Evolutionary conservation across 2,888 invertebrate species (phyloP), one percentile per base, ranked within the genome.

Genomic region (Scaeva pyrastri): DNA sequence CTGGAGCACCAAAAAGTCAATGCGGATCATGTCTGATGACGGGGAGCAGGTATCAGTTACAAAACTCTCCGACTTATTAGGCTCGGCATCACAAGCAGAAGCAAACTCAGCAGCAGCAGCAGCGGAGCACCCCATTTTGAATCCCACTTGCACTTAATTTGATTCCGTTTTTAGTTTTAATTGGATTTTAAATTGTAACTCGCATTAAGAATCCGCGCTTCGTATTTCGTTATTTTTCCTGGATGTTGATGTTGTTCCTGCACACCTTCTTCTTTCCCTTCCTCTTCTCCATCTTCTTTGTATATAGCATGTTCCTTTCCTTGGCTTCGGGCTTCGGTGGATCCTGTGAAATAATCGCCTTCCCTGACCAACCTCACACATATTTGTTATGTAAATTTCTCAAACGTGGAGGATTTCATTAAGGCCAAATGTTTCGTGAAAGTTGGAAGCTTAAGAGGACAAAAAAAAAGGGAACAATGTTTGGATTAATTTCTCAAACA

Each of bases 121-220:
- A 31, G 31, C 31, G 2, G 31, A 73, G 62, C 41, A 77, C 76
- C 81, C 73, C 76, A 68, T 36, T 71, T 56, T 58, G 71, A 76
- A 77, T 60, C 70, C 82, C 74, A 71, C 86, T 82, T 86, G 77
- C 86, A 86, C 86, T 86, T 86, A 86, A 86, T 86, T 86, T 82
- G 82, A 86, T 78, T 86, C 64, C 64, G 86, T 86, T 86, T 86
- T 86, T 86, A 82, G 86, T 86, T 86, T 86, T 86, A 86, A 86
- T 86, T 86, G 86, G 86, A 86, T 86, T 86, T 86, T 78, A 86
- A 86, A 78, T 75, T 86, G 86, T 86, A 86, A 78, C 86, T 77
- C 82, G 82, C 86, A 86, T 86, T 86, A 86, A 74, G 82, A 86
- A 86, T 82, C 77, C 76, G 31, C 72, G 75, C 43, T 76, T 56